Evolutionary conservation across 2,113 vertebrate species (phyloP).

Genomic region (Aplodontia rufa): DNA sequence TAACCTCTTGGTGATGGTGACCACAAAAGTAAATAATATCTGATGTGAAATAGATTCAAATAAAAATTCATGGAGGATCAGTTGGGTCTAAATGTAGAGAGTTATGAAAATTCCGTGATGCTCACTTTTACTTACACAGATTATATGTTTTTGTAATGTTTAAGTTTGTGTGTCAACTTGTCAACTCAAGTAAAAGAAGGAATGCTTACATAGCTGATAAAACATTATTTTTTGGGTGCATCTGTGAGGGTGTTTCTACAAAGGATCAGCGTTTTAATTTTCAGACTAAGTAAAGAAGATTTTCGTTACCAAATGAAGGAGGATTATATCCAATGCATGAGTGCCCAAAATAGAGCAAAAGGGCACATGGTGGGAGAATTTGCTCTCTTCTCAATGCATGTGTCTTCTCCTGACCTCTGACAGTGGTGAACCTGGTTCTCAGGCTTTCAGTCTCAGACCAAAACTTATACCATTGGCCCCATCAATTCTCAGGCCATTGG

Average conservation of each 20-base stretch:
- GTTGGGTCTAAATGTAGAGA: background rate
- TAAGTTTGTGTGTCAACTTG: background rate
- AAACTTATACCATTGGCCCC: background rate
- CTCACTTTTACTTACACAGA: background rate
- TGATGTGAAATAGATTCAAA: slow-evolving; percentile 1
- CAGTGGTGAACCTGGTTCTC: background rate
- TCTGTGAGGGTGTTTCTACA: background rate
- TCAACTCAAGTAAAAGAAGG: background rate
- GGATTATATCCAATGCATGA: background rate
- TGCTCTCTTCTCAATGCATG: background rate
- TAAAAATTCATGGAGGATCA: background rate
- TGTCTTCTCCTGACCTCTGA: background rate
- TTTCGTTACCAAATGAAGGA: background rate
- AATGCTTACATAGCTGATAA: background rate
- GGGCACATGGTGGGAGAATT: background rate
- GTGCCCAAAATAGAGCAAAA: background rate
- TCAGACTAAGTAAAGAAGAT: background rate
- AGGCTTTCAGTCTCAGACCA: background rate
- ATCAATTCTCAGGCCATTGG: background rate
- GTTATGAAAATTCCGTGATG: background rate
- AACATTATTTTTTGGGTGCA: background rate
- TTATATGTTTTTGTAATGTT: background rate
- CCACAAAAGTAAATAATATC: background rate
- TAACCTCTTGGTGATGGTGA: background rate
- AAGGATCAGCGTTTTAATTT: background rate